Evolutionary conservation across 2,113 vertebrate genomes (phyloP).

Genomic region (Hippoglossus stenolepis): DNA sequence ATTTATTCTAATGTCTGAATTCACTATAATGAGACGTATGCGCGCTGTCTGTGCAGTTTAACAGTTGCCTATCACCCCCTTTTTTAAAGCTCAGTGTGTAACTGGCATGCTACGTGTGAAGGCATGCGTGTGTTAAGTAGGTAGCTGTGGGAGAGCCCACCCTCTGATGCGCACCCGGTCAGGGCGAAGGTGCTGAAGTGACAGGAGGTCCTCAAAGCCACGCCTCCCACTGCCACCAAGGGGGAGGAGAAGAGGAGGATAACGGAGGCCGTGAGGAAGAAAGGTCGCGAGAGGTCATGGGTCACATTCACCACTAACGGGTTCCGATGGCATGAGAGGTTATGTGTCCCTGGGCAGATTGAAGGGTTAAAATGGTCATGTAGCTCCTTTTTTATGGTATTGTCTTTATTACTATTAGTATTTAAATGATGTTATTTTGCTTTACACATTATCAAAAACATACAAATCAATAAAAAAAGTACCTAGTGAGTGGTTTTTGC

Average conservation of each 20-base stretch:
- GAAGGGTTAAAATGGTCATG: too few species aligned
- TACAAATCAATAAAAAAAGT: not conserved
- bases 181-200: slow-evolving; percentile 79
- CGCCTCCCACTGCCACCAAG: slow-evolving; percentile 86
- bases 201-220: slow-evolving; percentile 87
- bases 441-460: not conserved
- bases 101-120: slow-evolving; percentile 4
- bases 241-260: slow-evolving; percentile 90
- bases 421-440: not conserved
- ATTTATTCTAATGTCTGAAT: too few species aligned
- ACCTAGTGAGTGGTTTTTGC: slow-evolving; percentile 90
- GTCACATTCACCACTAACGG: slow-evolving; percentile 88
- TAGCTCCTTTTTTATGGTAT: too few species aligned
- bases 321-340: slow-evolving; percentile 90
- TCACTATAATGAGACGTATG: too few species aligned
- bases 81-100: too few species aligned
- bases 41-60: too few species aligned
- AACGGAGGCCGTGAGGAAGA: slow-evolving; percentile 77
- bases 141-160: slow-evolving; percentile 79
- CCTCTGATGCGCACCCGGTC: slow-evolving; percentile 85
- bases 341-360: slow-evolving; percentile 81
- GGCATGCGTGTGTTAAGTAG: slow-evolving; percentile 78
- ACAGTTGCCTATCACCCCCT: not conserved
- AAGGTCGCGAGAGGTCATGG: slow-evolving; percentile 73
- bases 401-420: not conserved